Conservation (phyloP, 2,888 invertebrate genomes). For the Drosophila fulvimacula region DNA sequence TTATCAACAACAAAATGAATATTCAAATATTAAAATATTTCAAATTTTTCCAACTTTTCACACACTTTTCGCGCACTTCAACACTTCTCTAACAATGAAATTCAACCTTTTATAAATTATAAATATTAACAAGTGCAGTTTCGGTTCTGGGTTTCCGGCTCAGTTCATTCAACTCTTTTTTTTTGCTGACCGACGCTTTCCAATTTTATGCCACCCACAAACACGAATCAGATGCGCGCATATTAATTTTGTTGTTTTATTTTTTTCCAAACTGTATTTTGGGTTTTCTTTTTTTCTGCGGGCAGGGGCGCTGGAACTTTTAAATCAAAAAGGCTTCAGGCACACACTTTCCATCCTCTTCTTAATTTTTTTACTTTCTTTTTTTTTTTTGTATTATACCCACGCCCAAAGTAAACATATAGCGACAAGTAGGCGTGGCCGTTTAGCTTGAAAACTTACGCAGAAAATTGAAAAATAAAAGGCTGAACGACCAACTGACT, state of each 20-base stretch:
- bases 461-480: constrained; percentile 18
- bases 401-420: constrained; percentile 61
- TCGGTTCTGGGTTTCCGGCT: neutral
- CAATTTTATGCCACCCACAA: neutral
- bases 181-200: neutral
- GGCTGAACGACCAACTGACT: neutral
- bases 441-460: constrained; percentile 18
- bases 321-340: constrained; percentile 41
- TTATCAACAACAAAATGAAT: too few relatives aligned
- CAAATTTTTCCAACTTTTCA: neutral
- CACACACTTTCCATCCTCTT: neutral
- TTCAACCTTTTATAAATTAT: neutral
- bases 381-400: neutral
- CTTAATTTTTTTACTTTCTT: neutral
- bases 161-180: neutral
- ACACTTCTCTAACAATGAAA: neutral
- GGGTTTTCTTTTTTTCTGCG: neutral
- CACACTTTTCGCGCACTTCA: neutral
- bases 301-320: neutral
- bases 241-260: constrained; percentile 8
- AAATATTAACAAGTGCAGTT: neutral
- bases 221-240: constrained; percentile 10
- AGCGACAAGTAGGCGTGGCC: constrained; percentile 53
- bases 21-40: neutral
- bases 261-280: neutral